A percentile compares a stretch with the other conserved stretches of the same genome.
Evolutionary conservation across 2,888 invertebrate genomes (phyloP).

Genomic region (Pristionchus arcanus): DNA sequence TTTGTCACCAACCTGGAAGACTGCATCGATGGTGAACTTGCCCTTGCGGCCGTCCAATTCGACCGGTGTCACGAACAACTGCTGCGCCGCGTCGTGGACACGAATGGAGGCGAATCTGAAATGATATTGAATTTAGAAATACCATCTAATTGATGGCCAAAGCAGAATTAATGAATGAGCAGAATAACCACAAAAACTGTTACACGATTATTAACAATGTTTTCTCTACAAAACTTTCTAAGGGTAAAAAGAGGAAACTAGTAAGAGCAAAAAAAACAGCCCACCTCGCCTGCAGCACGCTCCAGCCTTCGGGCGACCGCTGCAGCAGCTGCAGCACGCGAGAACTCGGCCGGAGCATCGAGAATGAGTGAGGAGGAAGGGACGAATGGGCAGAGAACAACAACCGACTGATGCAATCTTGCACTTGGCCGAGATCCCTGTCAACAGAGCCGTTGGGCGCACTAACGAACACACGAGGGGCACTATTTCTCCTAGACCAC

Average conservation of each 20-base stretch:
- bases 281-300: neutral
- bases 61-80: neutral
- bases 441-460: neutral
- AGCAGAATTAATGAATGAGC: too few relatives aligned
- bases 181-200: too few relatives aligned
- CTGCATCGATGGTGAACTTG: constrained; percentile 35
- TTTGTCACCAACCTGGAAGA: constrained; percentile 17
- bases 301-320: neutral
- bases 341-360: neutral
- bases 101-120: constrained; percentile 37
- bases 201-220: too few relatives aligned
- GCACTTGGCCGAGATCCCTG: neutral
- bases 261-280: neutral
- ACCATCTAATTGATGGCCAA: too few relatives aligned
- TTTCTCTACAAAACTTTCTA: too few relatives aligned
- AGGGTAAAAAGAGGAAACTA: too few relatives aligned
- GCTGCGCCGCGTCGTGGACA: constrained; percentile 3
- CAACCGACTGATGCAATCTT: neutral
- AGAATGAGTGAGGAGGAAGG: neutral
- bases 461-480: neutral
- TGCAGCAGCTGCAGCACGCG: constrained; percentile 27
- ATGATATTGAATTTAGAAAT: too few relatives aligned
- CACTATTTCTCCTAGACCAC: neutral
- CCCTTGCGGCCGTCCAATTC: neutral
- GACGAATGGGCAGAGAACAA: neutral